A percentile compares a stretch with the other conserved stretches of the same genome.
These are phyloP conservation scores for Enteromius unitaeniatus DNA, from an alignment of 2,797 vertebrate genomes.

Conservation along the genomic window DNA sequence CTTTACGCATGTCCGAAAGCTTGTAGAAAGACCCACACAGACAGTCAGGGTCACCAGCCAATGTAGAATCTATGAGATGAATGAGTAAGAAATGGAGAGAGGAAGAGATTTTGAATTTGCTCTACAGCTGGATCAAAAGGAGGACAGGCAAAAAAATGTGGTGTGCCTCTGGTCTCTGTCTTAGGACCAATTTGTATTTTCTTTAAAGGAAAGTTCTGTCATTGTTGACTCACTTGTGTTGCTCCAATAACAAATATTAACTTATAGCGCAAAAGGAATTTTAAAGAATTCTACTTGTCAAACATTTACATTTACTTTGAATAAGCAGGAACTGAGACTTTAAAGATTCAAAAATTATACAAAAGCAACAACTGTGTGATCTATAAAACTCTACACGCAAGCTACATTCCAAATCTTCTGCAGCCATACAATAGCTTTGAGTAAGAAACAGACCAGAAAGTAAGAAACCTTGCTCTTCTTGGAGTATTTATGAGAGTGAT, in stretches of 20 bases:
- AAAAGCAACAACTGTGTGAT: neutral
- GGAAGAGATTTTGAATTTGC: neutral
- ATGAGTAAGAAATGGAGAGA: neutral
- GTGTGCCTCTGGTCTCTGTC: slow-evolving; percentile 7
- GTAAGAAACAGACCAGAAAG: neutral
- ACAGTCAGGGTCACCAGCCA: slow-evolving; percentile 38
- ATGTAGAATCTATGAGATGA: neutral
- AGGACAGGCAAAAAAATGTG: neutral
- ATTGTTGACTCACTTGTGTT: neutral
- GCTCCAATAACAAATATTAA: neutral
- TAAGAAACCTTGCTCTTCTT: neutral
- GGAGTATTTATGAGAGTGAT: neutral
- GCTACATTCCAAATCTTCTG: neutral
- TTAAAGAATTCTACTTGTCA: neutral
- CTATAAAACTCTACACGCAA: neutral
- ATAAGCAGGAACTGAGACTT: neutral
- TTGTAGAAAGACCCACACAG: neutral
- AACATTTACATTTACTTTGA: neutral
- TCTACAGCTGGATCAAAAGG: neutral
- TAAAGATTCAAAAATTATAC: neutral
- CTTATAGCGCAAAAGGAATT: neutral
- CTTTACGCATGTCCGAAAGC: neutral
- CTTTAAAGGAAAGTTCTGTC: neutral
- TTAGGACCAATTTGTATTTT: neutral
- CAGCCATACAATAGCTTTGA: neutral